These are phyloP conservation scores for Ornithoptera priamus DNA, from an alignment of 2,888 invertebrate genomes.

Conservation along the genomic window DNA sequence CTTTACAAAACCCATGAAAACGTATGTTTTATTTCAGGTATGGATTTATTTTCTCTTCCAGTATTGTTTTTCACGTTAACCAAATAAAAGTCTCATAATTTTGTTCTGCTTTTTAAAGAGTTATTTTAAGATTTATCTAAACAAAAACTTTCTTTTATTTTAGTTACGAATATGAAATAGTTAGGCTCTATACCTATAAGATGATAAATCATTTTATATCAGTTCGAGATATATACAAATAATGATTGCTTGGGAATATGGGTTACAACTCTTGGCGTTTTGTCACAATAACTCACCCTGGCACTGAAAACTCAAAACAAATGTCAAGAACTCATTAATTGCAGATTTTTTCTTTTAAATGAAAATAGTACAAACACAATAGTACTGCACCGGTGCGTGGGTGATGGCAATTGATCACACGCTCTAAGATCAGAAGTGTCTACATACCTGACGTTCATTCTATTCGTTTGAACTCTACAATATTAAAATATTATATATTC, in stretches of 20 bases:
- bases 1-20: too few relatives aligned
- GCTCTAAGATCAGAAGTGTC: background rate
- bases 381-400: conserved; percentile 3
- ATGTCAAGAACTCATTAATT: conserved; percentile 21
- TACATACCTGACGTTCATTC: background rate
- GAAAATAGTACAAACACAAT: conserved; percentile 10
- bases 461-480: background rate
- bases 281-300: conserved; percentile 1
- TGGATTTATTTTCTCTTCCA: too few relatives aligned
- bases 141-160: too few relatives aligned
- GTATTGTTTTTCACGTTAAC: too few relatives aligned
- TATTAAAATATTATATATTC: background rate
- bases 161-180: too few relatives aligned
- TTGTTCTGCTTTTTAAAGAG: too few relatives aligned
- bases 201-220: too few relatives aligned
- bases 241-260: background rate
- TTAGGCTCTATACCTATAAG: too few relatives aligned
- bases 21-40: too few relatives aligned
- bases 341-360: conserved; percentile 1
- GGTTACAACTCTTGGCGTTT: conserved; percentile 12
- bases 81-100: too few relatives aligned
- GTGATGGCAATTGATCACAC: conserved; percentile 5
- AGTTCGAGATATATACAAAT: too few relatives aligned
- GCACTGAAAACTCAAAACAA: conserved; percentile 9
- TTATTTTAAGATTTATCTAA: too few relatives aligned